These are phyloP conservation scores for Tapirus indicus DNA, from an alignment of 2,797 vertebrate genomes.

Conservation along the genomic window DNA sequence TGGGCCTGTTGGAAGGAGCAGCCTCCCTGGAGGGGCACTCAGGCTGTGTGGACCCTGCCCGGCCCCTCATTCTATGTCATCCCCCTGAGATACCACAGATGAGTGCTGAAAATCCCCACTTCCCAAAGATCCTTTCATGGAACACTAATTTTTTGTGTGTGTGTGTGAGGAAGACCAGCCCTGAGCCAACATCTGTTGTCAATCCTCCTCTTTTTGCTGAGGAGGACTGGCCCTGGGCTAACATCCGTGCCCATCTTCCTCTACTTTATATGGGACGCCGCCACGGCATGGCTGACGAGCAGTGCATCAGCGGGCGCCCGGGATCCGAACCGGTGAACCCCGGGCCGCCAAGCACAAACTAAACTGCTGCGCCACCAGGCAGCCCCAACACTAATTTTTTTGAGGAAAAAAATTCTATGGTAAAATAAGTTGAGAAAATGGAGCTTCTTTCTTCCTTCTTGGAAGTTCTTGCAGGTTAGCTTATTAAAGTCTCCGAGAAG, in stretches of 20 bases:
- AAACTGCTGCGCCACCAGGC: too few species aligned
- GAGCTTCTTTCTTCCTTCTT: background rate
- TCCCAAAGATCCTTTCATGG: background rate
- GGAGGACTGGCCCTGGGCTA: too few species aligned
- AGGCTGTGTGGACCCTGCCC: background rate
- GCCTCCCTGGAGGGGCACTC: background rate
- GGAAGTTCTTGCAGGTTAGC: background rate
- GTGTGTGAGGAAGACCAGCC: too few species aligned
- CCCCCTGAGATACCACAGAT: background rate
- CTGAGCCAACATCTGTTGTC: too few species aligned
- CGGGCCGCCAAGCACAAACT: too few species aligned
- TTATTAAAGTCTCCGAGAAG: background rate
- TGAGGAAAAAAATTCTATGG: background rate
- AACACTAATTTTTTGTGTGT: background rate
- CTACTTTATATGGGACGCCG: too few species aligned
- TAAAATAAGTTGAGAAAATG: background rate
- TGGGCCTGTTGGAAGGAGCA: background rate
- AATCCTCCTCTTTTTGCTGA: too few species aligned
- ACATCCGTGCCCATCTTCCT: too few species aligned
- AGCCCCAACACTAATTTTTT: background rate
- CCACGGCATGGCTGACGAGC: too few species aligned
- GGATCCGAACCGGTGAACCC: too few species aligned
- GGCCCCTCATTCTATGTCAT: too few species aligned
- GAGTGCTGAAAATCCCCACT: background rate
- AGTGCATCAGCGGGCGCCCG: too few species aligned